phyloP scores from a whole-genome alignment of 2,888 invertebrate genomes.

The Mesorhabditis belari region DNA sequence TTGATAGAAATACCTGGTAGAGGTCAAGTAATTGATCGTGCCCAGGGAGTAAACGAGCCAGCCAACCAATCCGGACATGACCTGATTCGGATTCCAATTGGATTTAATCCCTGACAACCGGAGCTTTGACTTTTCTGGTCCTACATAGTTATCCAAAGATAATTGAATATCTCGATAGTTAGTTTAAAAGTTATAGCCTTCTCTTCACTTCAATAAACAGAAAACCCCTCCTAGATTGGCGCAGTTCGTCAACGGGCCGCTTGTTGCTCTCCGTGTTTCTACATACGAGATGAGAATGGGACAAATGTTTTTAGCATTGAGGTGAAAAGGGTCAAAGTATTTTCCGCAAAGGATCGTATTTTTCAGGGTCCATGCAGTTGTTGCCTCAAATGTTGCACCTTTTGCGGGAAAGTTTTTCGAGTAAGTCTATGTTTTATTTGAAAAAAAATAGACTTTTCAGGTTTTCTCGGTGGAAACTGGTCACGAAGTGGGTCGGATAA shows the following conservation, averaged over 20 bases:
- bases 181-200: neutral
- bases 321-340: constrained; percentile 53
- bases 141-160: too few species aligned
- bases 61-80: too few species aligned
- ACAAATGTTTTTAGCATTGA: constrained; percentile 72
- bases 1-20: too few species aligned
- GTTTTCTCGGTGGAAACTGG: neutral
- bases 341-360: neutral
- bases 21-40: too few species aligned
- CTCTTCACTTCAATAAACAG: neutral
- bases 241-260: constrained; percentile 53
- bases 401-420: neutral
- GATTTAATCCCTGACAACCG: too few species aligned
- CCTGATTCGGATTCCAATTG: too few species aligned
- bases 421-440: too few species aligned
- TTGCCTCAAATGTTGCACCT: neutral
- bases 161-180: too few species aligned
- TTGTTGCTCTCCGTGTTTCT: constrained; percentile 63
- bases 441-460: too few species aligned
- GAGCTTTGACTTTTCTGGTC: too few species aligned
- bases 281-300: constrained; percentile 69
- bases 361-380: neutral
- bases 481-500: neutral
- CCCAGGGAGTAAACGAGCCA: too few species aligned
- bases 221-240: constrained; percentile 39